These are phyloP conservation scores for Drosophila novamexicana DNA, from an alignment of 1,140 invertebrate genomes.

Conservation along the genomic window DNA sequence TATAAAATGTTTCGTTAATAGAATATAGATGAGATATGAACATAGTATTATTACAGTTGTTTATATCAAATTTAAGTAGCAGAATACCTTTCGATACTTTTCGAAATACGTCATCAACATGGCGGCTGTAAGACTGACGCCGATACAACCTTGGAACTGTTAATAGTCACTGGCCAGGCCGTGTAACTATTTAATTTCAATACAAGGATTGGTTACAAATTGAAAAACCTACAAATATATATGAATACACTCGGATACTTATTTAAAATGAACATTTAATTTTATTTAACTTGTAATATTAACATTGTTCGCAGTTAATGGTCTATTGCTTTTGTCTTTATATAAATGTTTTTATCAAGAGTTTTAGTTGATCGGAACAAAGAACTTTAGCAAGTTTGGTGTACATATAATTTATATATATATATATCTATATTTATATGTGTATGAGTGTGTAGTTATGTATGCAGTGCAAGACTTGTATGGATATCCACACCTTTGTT, in stretches of 20 bases:
- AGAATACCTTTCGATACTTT: constrained; percentile 22
- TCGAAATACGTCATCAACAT: constrained; percentile 42
- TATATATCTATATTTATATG: constrained; percentile 9
- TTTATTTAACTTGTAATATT: constrained; percentile 72
- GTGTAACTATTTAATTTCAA: background rate
- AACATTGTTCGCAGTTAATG: constrained; percentile 77
- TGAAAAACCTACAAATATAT: background rate
- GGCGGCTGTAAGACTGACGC: constrained; percentile 17
- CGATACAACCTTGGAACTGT: constrained; percentile 14
- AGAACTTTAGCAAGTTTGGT: constrained; percentile 73
- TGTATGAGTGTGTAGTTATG: constrained; percentile 22
- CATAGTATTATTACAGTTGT: background rate
- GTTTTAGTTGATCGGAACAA: constrained; percentile 67
- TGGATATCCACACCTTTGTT: constrained; percentile 53
- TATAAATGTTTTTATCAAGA: constrained; percentile 60
- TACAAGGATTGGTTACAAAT: background rate
- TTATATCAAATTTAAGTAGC: background rate
- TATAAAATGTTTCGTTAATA: background rate
- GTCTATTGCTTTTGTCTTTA: constrained; percentile 78
- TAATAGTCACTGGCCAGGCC: background rate
- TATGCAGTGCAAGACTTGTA: constrained; percentile 37
- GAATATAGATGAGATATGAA: too few species aligned
- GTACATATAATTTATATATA: constrained; percentile 6
- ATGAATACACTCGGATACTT: constrained; percentile 34
- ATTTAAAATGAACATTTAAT: constrained; percentile 82